Evolutionary conservation across 2,888 invertebrate species (phyloP).

Genomic region (Drosophila koepferae): DNA sequence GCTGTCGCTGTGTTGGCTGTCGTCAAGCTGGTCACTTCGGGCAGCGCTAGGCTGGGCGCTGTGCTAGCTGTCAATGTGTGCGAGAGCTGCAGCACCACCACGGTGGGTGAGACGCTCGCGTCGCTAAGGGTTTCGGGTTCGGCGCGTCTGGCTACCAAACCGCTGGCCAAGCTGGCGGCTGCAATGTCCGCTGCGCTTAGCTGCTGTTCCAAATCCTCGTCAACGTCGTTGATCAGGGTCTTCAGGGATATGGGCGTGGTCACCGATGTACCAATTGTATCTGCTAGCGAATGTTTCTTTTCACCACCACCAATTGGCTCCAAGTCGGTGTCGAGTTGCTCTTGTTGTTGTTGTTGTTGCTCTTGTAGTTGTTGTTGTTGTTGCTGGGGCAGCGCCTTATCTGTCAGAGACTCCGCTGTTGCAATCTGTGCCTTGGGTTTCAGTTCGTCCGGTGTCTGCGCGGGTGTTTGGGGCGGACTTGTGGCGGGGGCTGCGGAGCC

Average conservation of each 20-base stretch:
- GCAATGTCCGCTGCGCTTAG: constrained; percentile 81
- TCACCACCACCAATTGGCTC: constrained; percentile 31
- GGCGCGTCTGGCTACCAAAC: constrained; percentile 79
- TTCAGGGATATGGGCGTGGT: constrained; percentile 83
- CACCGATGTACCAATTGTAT: constrained; percentile 81
- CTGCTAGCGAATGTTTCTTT: constrained; percentile 81
- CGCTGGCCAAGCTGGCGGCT: constrained; percentile 80
- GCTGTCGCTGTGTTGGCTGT: constrained; percentile 38
- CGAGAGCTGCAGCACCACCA: constrained; percentile 68
- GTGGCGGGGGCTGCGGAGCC: constrained; percentile 88
- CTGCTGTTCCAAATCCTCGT: constrained; percentile 73
- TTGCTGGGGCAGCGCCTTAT: constrained; percentile 28
- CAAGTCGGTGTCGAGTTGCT: constrained; percentile 33
- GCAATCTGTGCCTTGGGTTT: constrained; percentile 42
- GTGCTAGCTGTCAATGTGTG: constrained; percentile 58
- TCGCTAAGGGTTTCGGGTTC: constrained; percentile 82
- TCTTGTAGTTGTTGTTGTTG: constrained; percentile 39
- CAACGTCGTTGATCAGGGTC: constrained; percentile 82
- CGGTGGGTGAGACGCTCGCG: constrained; percentile 82
- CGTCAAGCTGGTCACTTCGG: constrained; percentile 38
- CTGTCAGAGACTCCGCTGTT: constrained; percentile 15
- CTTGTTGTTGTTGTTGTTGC: constrained; percentile 37
- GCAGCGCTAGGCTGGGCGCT: constrained; percentile 57
- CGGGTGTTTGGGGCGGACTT: constrained; percentile 86
- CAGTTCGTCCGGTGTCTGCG: constrained; percentile 80